Base-by-base conservation (phyloP, 2,797 vertebrate species). In the Calcarius lapponicus region DNA sequence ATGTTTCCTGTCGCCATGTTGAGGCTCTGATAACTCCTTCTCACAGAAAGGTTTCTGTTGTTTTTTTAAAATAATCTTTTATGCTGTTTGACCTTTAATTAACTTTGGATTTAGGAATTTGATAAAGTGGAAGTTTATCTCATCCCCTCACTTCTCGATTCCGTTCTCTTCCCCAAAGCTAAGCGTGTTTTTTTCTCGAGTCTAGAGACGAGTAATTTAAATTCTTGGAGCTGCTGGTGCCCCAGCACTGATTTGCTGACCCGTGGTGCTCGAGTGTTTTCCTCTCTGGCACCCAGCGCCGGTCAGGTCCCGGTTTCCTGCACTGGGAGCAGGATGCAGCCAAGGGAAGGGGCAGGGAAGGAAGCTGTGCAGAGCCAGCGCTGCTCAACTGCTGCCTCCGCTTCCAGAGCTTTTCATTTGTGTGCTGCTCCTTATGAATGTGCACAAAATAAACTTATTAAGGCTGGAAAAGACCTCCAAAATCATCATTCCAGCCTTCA, bases 301-400 rank as follows among this genome's bases (percentile, higher is more conserved):
- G 89, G 62, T 73, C 92, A 58, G 31, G 2, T n/a, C 83, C 69
- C 60, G 5, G 42, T 78, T 96, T 95, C 95, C 92, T 80, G 92
- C 1, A 0, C 83, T 9, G 69, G 67, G 83, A 86, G 87, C 93
- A 91, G 91, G 93, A 94, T 84, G 86, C 93, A 86, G 88, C 93
- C 57, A 2, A 14, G 57, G 88, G 84, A 86, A 76, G 60, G 75
- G 86, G 21, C 18, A 9, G 4, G 73, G 40, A 28, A 79, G 71
- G 94, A 87, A 76, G 36, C n/a, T 66, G 6, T 60, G 72, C 51
- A 21, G 61, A 71, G 81, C 67, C 82, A 62, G 50, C 8, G 36
- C 73, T 66, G 87, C 69, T 73, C 9, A 45, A 10, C 80, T 58
- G 80, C 95, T 91, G 73, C 87, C 70, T 91, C 40, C 85, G 61